These are phyloP conservation scores for Rhogogaster chlorosoma DNA, from an alignment of 2,888 invertebrate genomes.

Conservation along the genomic window DNA sequence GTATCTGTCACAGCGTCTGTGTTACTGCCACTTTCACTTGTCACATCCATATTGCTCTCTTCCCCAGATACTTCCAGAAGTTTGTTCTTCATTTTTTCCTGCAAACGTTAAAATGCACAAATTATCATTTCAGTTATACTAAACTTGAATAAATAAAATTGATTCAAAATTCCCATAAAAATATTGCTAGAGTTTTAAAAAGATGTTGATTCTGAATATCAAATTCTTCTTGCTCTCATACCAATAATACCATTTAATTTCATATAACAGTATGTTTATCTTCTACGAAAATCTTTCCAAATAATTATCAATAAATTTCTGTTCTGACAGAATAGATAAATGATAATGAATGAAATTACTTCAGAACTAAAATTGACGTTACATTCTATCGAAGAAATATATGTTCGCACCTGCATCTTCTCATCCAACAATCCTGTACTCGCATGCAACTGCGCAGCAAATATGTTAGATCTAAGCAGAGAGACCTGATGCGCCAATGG, in stretches of 20 bases:
- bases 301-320: background rate
- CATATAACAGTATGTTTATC: background rate
- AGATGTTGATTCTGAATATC: background rate
- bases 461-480: conserved; percentile 80
- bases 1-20: conserved; percentile 75
- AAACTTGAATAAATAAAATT: background rate
- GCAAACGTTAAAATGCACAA: conserved; percentile 60
- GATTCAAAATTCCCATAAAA: background rate
- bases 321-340: background rate
- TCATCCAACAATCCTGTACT: conserved; percentile 71
- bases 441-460: conserved; percentile 83
- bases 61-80: conserved; percentile 75
- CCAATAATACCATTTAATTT: background rate
- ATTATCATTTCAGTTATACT: background rate
- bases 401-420: conserved; percentile 66
- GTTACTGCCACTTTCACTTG: conserved; percentile 76
- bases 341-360: background rate
- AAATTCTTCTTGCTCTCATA: background rate
- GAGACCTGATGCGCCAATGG: conserved; percentile 82
- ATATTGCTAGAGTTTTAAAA: background rate
- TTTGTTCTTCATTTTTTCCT: conserved; percentile 77
- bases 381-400: background rate
- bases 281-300: background rate
- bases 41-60: conserved; percentile 77
- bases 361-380: background rate